Percentiles rank a stretch among this genome's conserved stretches.
Conservation (phyloP, 2,888 invertebrate species). For the Thereva nobilitata region DNA sequence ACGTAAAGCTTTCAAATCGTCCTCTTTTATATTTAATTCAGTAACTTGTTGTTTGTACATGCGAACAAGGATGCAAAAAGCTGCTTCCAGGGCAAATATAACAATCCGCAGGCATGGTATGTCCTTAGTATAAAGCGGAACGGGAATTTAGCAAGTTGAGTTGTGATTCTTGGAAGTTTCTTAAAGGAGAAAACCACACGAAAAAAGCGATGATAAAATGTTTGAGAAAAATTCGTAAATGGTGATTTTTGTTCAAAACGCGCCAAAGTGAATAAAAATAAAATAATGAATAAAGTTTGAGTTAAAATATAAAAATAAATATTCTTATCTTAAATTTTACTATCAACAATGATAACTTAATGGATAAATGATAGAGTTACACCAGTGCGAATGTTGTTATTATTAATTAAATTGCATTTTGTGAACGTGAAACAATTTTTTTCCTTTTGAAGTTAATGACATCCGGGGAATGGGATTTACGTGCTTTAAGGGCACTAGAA, state of each 20-base stretch:
- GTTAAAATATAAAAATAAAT: not conserved
- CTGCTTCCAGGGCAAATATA: too few relatives aligned
- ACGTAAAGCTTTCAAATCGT: not conserved
- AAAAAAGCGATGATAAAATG: not conserved
- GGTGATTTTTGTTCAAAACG: not conserved
- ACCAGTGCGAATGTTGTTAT: slow-evolving; percentile 1
- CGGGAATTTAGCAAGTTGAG: too few relatives aligned
- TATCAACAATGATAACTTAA: not conserved
- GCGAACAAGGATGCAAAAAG: too few relatives aligned
- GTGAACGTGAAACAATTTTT: slow-evolving; percentile 23
- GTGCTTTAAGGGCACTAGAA: slow-evolving; percentile 58
- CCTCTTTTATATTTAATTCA: too few relatives aligned
- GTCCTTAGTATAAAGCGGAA: too few relatives aligned
- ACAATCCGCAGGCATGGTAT: too few relatives aligned
- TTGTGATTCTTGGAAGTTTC: too few relatives aligned
- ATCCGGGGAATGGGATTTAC: slow-evolving; percentile 58
- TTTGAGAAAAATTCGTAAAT: not conserved
- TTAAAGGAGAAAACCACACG: not conserved
- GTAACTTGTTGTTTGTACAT: too few relatives aligned
- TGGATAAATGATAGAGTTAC: not conserved
- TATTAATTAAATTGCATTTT: slow-evolving; percentile 9
- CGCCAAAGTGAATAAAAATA: slow-evolving; percentile 6
- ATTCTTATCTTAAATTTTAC: too few relatives aligned
- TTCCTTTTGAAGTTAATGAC: slow-evolving; percentile 49
- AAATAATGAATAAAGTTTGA: not conserved